Evolutionary conservation across 2,888 invertebrate species (phyloP), one percentile per base, ranked within the genome.

Genomic region (Melieria crassipennis): DNA sequence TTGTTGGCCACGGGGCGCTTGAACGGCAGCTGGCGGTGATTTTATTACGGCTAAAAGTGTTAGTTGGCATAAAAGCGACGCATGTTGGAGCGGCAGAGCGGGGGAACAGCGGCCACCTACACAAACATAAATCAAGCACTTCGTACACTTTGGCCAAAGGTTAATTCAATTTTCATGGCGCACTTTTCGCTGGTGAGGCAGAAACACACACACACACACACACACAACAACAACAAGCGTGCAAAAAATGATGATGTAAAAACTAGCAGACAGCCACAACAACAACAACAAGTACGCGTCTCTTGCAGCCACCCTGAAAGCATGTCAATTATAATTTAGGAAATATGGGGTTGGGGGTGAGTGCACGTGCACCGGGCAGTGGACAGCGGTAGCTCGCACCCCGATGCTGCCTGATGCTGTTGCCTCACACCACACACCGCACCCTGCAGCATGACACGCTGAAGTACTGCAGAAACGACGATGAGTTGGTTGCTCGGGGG

Each of bases 321-420:
- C 76, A 76, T 76, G 76, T 75, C 76, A 76, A 76, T 76, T 74
- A 73, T 73, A 75, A 76, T 75, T 76, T 76, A 63, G 64, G 56
- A 74, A 74, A 71, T 67, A 4, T 58, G 58, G 48, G 62, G 47
- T 30, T 30, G 30, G 30, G 30, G 30, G 30, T 30, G 30, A 30
- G 30, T 30, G 30, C 30, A 30, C 30, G 16, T 1, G 43, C 11
- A 52, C 52, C 52, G 30, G 10, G 52, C 13, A 50, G 9, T 50
- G 7, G 11, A 11, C 50, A 50, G 50, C 50, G 13, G 10, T 7
- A 52, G 52, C 11, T 52, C 1, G 11, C 9, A 52, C 5, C 13
- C 13, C 11, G 9, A 5, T 7, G 5, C 9, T 4, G 1, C 52
- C 52, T 52, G 52, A 52, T 52, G 11, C 52, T 30, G 30, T 1